Evolutionary conservation across 2,113 vertebrate species (phyloP).

Genomic region (Grammomys surdaster): DNA sequence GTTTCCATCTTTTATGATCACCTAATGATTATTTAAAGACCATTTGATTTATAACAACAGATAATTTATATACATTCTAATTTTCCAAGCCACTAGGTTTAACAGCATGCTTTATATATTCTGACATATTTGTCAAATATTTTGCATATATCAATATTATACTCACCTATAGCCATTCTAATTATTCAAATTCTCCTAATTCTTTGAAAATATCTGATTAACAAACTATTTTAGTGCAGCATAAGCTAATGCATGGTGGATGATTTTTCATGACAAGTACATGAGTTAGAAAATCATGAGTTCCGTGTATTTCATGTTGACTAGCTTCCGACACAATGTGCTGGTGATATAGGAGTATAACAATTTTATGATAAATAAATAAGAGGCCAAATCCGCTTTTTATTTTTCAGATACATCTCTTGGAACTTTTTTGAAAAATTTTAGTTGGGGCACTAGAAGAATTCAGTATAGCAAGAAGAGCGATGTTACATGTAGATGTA

Average conservation of each 20-base stretch:
- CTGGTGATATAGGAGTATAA: not conserved
- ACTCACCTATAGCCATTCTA: not conserved
- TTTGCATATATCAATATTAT: not conserved
- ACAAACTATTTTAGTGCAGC: not conserved
- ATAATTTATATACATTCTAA: not conserved
- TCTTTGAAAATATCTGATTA: no score
- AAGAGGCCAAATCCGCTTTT: not conserved
- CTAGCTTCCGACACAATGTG: not conserved
- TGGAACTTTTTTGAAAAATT: not conserved
- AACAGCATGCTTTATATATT: not conserved
- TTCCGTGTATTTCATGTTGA: not conserved
- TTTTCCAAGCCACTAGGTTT: not conserved
- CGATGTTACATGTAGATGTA: not conserved
- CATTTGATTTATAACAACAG: not conserved
- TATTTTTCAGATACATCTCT: not conserved
- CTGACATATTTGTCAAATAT: not conserved
- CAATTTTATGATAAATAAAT: not conserved
- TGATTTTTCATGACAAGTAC: not conserved
- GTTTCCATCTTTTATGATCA: not conserved
- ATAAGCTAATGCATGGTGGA: not conserved
- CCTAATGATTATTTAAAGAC: not conserved
- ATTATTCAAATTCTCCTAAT: no score
- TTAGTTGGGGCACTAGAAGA: not conserved
- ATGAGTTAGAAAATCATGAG: no score
- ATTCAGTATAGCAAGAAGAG: not conserved